Conservation (phyloP, 2,888 invertebrate species). For the Cistogaster globosa region DNA sequence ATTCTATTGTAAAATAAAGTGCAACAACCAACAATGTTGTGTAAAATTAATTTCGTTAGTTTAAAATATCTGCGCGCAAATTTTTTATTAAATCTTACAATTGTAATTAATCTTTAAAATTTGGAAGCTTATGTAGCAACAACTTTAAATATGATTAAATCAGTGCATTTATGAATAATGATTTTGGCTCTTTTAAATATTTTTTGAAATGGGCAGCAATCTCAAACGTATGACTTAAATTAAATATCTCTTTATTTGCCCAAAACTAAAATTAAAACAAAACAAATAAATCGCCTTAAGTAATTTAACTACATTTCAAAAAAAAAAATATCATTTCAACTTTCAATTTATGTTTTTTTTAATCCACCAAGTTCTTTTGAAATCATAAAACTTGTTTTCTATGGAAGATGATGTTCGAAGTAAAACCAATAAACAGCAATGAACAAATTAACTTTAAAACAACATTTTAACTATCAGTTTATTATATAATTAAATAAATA, state of each 20-base stretch:
- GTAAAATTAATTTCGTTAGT: background rate
- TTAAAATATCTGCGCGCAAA: background rate
- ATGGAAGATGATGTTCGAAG: background rate
- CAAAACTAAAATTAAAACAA: constrained; percentile 1
- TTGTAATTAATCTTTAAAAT: constrained; percentile 1
- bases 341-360: constrained; percentile 34
- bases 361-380: constrained; percentile 27
- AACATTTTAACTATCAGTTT: background rate
- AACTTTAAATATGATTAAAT: background rate
- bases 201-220: background rate
- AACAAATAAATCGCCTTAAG: constrained; percentile 29
- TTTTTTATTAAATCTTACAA: background rate
- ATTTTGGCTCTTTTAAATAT: background rate
- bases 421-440: constrained; percentile 16
- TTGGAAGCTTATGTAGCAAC: constrained; percentile 7
- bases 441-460: background rate
- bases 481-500: background rate
- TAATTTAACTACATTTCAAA: constrained; percentile 23
- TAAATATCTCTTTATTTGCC: background rate
- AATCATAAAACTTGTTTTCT: constrained; percentile 38
- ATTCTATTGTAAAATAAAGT: background rate
- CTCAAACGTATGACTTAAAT: background rate
- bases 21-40: background rate
- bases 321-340: constrained; percentile 36
- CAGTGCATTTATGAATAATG: background rate